Evolutionary conservation across 2,888 invertebrate species (phyloP), one percentile per base, ranked within the genome.

Genomic region (Limnephilus rhombicus): DNA sequence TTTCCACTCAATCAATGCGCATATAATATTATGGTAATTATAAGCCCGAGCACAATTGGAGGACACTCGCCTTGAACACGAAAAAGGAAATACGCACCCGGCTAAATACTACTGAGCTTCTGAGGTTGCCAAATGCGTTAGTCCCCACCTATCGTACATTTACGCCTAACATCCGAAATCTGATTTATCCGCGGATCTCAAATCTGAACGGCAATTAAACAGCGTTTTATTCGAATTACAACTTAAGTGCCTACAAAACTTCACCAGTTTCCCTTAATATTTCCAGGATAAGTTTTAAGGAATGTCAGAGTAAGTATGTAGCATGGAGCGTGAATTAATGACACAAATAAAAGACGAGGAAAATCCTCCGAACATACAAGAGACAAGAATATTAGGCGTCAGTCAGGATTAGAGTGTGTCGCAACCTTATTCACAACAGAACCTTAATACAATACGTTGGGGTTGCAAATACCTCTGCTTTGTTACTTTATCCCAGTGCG

Each of bases 351-450:
- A 87, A 87, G 87, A 87, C 87, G 87, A 31, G 31, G 87, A 53
- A 53, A 87, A 68, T 68, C 87, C 87, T 87, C 87, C 68, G 87
- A 87, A 87, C 87, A 87, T 37, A 87, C 87, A 87, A 87, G 68
- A 87, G 87, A 87, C 87, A 87, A 68, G 87, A 37, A 87, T 53
- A 87, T 87, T 87, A 87, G 87, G 87, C 87, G 87, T 34, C 87
- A 68, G 87, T 87, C 68, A 68, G 87, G 87, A 53, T 87, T 87
- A 87, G 24, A 68, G 68, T 24, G 24, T 68, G 68, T 7, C 24
- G 68, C 11, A 68, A 0, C 68, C 24, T 4, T 68, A 68, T 68
- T 68, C 68, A 2, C 7, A 68, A n/a, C 9, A 24, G 68, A n/a
- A 24, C 68, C 68, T 24, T 68, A 68, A 68, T 0, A 68, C 24